Conservation (phyloP, 1,140 invertebrate species). For the Drosophila equinoxialis region DNA sequence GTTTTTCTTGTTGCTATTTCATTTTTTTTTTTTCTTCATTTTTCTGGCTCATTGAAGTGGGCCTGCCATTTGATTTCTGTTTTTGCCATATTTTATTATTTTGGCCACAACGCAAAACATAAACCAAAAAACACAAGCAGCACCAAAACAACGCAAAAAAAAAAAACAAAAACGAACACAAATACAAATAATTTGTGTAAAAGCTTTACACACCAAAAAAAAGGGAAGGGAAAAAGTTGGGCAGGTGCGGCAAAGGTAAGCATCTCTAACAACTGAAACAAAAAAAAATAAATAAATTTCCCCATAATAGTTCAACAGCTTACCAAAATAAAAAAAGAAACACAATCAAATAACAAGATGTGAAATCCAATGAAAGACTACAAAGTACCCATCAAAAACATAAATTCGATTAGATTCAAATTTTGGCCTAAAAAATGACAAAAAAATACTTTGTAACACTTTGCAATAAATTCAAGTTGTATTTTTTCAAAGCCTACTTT, state of each 20-base stretch:
- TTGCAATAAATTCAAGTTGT: background rate
- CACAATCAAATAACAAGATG: conserved; percentile 8
- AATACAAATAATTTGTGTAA: conserved; percentile 69
- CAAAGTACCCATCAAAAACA: background rate
- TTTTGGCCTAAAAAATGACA: too few species aligned
- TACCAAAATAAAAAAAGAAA: conserved; percentile 27
- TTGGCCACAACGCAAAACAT: conserved; percentile 47
- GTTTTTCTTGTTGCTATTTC: conserved; percentile 14
- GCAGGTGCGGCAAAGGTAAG: conserved; percentile 1
- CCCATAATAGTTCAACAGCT: conserved; percentile 57
- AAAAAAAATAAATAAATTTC: conserved; percentile 12
- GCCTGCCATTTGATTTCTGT: conserved; percentile 62
- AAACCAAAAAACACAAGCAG: background rate
- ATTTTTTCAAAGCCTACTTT: background rate
- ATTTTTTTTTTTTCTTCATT: conserved; percentile 25
- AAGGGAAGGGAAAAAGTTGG: background rate
- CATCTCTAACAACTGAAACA: conserved; percentile 25
- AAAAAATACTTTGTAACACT: too few species aligned
- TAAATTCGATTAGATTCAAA: too few species aligned
- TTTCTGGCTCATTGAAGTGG: conserved; percentile 47
- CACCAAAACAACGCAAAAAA: background rate
- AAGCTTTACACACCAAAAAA: conserved; percentile 47
- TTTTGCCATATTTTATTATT: conserved; percentile 68
- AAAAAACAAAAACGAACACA: background rate
- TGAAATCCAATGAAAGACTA: background rate